Conservation (phyloP, 2,797 vertebrate species). For the Chaenodraco wilsoni region DNA sequence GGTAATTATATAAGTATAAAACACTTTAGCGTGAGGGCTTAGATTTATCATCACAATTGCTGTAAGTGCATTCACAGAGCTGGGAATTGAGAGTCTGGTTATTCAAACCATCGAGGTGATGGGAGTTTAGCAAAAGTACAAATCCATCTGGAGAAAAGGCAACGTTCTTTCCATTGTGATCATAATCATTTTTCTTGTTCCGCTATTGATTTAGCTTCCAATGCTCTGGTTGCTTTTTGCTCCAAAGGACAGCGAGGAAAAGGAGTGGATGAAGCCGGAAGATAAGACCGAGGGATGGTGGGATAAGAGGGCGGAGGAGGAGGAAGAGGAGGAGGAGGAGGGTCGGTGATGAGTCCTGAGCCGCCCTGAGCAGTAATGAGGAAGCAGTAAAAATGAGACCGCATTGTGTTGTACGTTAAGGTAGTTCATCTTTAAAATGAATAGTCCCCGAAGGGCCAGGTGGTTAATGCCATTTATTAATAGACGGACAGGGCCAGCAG, state of each 20-base stretch:
- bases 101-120: constrained; percentile 60
- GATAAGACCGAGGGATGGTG: constrained; percentile 57
- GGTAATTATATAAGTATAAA: constrained; percentile 81
- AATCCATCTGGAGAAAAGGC: constrained; percentile 70
- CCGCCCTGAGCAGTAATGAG: constrained; percentile 84
- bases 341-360: constrained; percentile 73
- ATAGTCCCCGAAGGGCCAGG: constrained; percentile 85
- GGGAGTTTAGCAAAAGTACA: constrained; percentile 68
- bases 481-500: constrained; percentile 85
- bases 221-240: constrained; percentile 41
- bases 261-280: constrained; percentile 58
- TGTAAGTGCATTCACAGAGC: constrained; percentile 63
- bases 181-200: constrained; percentile 79
- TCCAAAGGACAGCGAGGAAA: constrained; percentile 41
- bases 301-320: constrained; percentile 40
- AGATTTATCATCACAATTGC: constrained; percentile 75
- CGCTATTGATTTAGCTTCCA: constrained; percentile 71
- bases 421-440: constrained; percentile 89
- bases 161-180: constrained; percentile 66
- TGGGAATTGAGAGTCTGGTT: constrained; percentile 60
- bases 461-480: constrained; percentile 91
- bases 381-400: constrained; percentile 84
- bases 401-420: constrained; percentile 87
- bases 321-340: constrained; percentile 53
- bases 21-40: constrained; percentile 68